Evolutionary conservation across 2,797 vertebrate genomes (phyloP), one percentile per base, ranked within the genome.

Genomic region (Chelon auratus): DNA sequence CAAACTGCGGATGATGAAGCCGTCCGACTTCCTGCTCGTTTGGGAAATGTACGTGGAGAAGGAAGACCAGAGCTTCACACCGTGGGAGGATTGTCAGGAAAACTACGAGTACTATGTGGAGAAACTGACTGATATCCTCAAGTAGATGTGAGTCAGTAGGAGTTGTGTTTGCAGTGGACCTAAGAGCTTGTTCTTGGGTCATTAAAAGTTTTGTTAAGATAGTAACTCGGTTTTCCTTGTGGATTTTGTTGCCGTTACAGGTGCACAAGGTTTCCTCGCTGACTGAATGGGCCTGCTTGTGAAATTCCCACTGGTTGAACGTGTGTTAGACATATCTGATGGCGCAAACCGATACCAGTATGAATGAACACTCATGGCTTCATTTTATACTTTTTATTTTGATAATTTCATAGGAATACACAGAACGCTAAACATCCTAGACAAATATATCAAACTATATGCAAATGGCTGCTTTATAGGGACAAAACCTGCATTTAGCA

Each of bases 51-150:
- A 97, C 68, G 97, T 98, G 70, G 97, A 99, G 82, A 94, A 95
- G 52, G 95, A 96, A 71, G 94, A 91, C 15, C 83, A 97, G 86
- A 89, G 77, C 73, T 99, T 98, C 47, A 81, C 92, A 71, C 96
- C 96, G 0, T 99, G 98, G 98, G 98, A 98, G 81, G 98, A 99
- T 89, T 97, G 98, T 93, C 95, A 98, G 92, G 97, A 99, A 51
- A 99, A 96, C 91, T 97, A 95, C 53, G 85, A 90, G 12, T 98
- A 97, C 86, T 99, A 99, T 0, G 93, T 96, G 74, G 96, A 97
- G 74, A 98, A 95, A 92, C 47, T 99, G 87, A 82, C 94, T 0
- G 95, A 96, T 67, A 95, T 99, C 85, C 92, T 99, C 58, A 95
- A 94, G 20, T 94, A 95, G 94, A 86, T 54, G 86, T 86, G 74